Percentiles rank a stretch among this genome's conserved stretches.
phyloP scores from a whole-genome alignment of 2,888 invertebrate genomes.

The Bombylius discolor region DNA sequence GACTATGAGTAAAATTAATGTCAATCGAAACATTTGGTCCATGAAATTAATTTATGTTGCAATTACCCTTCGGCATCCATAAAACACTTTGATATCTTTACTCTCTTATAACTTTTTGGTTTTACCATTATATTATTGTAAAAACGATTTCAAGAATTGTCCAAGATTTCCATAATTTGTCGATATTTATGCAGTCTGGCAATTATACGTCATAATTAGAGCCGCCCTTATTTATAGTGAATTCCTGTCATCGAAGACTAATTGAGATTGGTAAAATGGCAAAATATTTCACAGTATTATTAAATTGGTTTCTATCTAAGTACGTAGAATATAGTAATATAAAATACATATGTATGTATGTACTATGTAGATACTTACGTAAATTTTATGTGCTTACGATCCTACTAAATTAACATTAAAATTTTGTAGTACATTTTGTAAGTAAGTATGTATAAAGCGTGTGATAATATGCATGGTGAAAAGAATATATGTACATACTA shows the following conservation, averaged over 20 bases:
- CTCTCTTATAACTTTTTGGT: not conserved
- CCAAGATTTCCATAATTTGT: conserved; percentile 35
- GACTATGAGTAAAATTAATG: not conserved
- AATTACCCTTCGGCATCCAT: conserved; percentile 37
- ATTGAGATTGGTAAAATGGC: conserved; percentile 7
- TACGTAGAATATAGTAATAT: too few species aligned
- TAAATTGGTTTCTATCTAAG: too few species aligned
- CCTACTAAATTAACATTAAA: too few species aligned
- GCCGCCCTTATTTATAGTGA: conserved; percentile 16
- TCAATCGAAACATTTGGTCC: conserved; percentile 23
- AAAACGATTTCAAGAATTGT: not conserved
- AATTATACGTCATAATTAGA: conserved; percentile 36
- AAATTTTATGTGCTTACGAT: too few species aligned
- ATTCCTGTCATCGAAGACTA: conserved; percentile 19
- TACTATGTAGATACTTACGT: too few species aligned
- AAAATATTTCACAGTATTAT: too few species aligned
- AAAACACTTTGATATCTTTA: conserved; percentile 32
- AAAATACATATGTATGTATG: too few species aligned
- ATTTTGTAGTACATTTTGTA: too few species aligned
- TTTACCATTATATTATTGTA: not conserved
- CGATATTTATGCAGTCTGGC: conserved; percentile 36
- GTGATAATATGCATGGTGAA: too few species aligned
- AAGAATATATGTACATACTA: too few species aligned
- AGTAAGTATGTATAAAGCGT: too few species aligned
- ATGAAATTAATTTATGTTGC: conserved; percentile 38